Percentiles rank a stretch among this genome's conserved stretches.
Evolutionary conservation across 1,140 invertebrate genomes (phyloP).

Genomic region (Nautilus pompilius): DNA sequence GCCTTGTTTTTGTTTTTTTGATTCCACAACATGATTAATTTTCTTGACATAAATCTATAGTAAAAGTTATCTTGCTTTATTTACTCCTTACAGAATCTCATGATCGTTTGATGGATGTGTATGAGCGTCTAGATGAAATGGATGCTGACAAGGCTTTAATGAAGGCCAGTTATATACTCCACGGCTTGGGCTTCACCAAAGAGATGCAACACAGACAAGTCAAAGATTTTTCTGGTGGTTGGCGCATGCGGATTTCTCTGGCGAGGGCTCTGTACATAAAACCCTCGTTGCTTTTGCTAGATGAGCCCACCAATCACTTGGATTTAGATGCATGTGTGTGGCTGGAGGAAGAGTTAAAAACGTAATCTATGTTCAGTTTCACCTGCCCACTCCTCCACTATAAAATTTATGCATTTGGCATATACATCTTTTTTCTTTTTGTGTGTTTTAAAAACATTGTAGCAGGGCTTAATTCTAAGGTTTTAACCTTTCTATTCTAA

Average conservation of each 20-base stretch:
- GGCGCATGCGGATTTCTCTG: slow-evolving; percentile 99
- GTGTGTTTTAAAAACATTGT: neutral
- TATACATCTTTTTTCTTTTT: neutral
- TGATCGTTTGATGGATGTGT: slow-evolving; percentile 96
- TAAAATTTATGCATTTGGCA: too few species aligned
- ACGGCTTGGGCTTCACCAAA: slow-evolving; percentile 94
- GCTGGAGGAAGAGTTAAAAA: slow-evolving; percentile 96
- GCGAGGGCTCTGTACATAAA: slow-evolving; percentile 63
- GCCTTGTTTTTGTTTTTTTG: neutral
- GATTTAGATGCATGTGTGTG: slow-evolving; percentile 96
- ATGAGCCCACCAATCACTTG: slow-evolving; percentile 69
- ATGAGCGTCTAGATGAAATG: slow-evolving; percentile 96
- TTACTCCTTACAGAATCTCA: slow-evolving; percentile 68
- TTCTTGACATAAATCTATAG: neutral
- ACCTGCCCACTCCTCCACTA: neutral
- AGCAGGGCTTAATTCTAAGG: too few species aligned
- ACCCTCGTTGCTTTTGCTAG: slow-evolving; percentile 57
- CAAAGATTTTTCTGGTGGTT: slow-evolving; percentile 69
- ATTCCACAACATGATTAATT: neutral
- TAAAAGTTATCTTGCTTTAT: neutral
- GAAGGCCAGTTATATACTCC: slow-evolving; percentile 88
- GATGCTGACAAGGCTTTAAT: slow-evolving; percentile 92
- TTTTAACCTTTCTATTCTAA: too few species aligned
- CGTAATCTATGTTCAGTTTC: slow-evolving; percentile 57
- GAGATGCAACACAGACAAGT: slow-evolving; percentile 79